phyloP scores from a whole-genome alignment of 2,888 invertebrate genomes.

The Junonia oenone region DNA sequence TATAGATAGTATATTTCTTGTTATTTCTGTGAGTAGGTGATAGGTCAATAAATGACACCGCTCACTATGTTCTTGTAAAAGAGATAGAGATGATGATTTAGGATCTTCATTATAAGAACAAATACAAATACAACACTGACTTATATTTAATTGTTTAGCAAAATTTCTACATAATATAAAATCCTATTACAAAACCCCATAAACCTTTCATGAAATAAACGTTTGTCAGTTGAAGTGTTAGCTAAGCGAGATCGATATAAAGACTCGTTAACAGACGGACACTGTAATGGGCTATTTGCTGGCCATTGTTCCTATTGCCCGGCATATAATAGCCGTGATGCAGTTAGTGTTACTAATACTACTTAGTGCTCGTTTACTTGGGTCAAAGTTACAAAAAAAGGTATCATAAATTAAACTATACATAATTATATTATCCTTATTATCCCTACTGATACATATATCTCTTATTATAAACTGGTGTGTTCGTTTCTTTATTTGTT shows the following conservation, averaged over 20 bases:
- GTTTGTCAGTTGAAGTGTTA: neutral
- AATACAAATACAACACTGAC: neutral
- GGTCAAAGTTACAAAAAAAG: neutral
- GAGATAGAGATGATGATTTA: too few relatives aligned
- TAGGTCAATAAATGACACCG: too few relatives aligned
- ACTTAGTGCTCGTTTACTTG: neutral
- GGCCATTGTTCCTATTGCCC: conserved; percentile 7
- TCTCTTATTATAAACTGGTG: neutral
- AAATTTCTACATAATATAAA: neutral
- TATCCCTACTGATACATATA: too few relatives aligned
- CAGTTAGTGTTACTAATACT: neutral
- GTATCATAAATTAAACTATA: too few relatives aligned
- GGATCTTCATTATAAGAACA: too few relatives aligned
- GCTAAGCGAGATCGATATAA: conserved; percentile 3
- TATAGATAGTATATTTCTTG: too few relatives aligned
- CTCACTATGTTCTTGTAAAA: too few relatives aligned
- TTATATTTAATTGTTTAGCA: neutral
- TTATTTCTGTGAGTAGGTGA: too few relatives aligned
- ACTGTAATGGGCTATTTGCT: conserved; percentile 8
- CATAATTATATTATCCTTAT: too few relatives aligned
- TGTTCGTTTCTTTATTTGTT: too few relatives aligned
- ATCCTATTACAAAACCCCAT: neutral
- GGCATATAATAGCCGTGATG: neutral
- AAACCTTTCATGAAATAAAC: neutral
- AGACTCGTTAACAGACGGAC: conserved; percentile 9